These are phyloP conservation scores for Nesidiocoris tenuis DNA, from an alignment of 2,888 invertebrate species.

Conservation along the genomic window DNA sequence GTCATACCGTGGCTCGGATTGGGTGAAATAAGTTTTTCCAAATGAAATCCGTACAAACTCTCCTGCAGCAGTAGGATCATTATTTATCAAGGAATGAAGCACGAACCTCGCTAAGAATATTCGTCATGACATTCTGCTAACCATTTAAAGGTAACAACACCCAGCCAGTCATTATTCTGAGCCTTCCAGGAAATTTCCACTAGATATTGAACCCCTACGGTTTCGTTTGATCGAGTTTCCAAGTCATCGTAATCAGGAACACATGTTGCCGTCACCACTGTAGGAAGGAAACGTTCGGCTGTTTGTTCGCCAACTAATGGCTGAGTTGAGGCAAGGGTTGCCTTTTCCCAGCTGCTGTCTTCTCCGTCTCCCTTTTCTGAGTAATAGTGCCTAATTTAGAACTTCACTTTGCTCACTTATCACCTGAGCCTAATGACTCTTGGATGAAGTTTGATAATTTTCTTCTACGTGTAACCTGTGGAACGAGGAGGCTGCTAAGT, in stretches of 20 bases:
- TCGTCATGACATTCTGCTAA: too few relatives aligned
- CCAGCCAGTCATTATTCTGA: not conserved
- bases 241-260: conserved; percentile 19
- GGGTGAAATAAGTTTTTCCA: too few relatives aligned
- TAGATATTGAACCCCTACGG: not conserved
- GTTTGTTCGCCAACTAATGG: conserved; percentile 27
- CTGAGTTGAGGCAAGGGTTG: not conserved
- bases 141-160: too few relatives aligned
- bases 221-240: conserved; percentile 7
- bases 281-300: conserved; percentile 3
- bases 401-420: conserved; percentile 28
- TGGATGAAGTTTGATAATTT: conserved; percentile 30
- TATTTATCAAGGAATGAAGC: too few relatives aligned
- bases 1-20: too few relatives aligned
- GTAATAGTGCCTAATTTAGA: conserved; percentile 32
- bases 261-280: conserved; percentile 19
- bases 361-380: conserved; percentile 23
- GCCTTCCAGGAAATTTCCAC: not conserved
- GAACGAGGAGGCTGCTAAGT: not conserved
- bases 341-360: not conserved
- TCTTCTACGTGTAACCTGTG: conserved; percentile 18
- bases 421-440: conserved; percentile 36
- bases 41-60: too few relatives aligned
- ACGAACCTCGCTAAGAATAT: too few relatives aligned
- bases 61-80: too few relatives aligned